A percentile compares a stretch with the other conserved stretches of the same genome.
Conservation (phyloP, 2,888 invertebrate species). For the Clepsis dumicolana region DNA sequence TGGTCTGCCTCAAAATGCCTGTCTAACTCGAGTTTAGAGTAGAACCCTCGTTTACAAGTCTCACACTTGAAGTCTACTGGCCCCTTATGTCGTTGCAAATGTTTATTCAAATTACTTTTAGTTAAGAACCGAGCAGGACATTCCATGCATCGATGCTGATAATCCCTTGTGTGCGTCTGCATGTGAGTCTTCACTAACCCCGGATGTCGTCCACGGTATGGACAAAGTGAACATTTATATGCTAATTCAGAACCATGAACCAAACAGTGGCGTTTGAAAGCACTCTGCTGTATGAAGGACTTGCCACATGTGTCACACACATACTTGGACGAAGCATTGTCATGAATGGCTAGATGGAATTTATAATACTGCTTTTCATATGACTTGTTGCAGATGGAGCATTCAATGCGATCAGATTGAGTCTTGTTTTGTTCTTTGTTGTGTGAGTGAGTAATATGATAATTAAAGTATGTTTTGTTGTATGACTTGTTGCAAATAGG, state of each 20-base stretch:
- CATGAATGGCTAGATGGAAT: slow-evolving; percentile 38
- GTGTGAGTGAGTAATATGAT: slow-evolving; percentile 40
- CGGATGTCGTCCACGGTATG: slow-evolving; percentile 57
- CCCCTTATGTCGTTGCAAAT: slow-evolving; percentile 50
- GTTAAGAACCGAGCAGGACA: slow-evolving; percentile 58
- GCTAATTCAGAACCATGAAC: slow-evolving; percentile 57
- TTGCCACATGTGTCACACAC: slow-evolving; percentile 62
- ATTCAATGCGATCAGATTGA: slow-evolving; percentile 31
- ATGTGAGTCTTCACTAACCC: slow-evolving; percentile 59
- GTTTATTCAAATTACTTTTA: slow-evolving; percentile 61
- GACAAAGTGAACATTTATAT: slow-evolving; percentile 61
- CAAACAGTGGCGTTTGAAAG: slow-evolving; percentile 56
- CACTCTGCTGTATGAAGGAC: slow-evolving; percentile 51
- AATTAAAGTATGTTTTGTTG: slow-evolving; percentile 44
- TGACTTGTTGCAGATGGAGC: slow-evolving; percentile 32
- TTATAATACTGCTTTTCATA: slow-evolving; percentile 42
- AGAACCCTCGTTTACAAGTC: slow-evolving; percentile 41
- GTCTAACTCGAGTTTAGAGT: slow-evolving; percentile 48
- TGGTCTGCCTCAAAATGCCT: slow-evolving; percentile 53
- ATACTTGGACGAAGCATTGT: slow-evolving; percentile 46
- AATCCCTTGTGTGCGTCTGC: slow-evolving; percentile 59
- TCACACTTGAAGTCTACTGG: slow-evolving; percentile 43
- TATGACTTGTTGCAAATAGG: slow-evolving; percentile 45
- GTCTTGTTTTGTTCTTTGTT: slow-evolving; percentile 22
- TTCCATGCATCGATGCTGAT: slow-evolving; percentile 58